These are phyloP conservation scores for Neria commutata DNA, from an alignment of 2,888 invertebrate genomes.

Conservation along the genomic window DNA sequence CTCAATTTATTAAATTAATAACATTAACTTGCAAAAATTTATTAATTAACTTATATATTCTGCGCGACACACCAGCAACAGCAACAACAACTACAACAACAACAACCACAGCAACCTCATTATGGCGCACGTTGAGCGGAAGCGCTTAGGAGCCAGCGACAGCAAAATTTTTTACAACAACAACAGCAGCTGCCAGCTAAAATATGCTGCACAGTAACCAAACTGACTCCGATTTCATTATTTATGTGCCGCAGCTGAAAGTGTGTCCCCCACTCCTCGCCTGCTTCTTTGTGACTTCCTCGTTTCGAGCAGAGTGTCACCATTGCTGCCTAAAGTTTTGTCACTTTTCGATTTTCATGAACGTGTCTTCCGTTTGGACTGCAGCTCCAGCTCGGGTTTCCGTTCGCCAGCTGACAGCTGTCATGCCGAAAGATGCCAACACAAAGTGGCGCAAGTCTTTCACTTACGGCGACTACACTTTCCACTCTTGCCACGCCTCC, in stretches of 20 bases:
- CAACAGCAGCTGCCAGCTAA: neutral
- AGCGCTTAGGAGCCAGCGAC: neutral
- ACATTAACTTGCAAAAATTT: constrained; percentile 13
- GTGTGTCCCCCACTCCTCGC: neutral
- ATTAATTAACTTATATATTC: constrained; percentile 19
- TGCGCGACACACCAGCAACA: neutral
- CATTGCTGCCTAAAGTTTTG: neutral
- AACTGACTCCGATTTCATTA: neutral
- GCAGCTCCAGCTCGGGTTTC: neutral
- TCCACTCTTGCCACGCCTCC: neutral
- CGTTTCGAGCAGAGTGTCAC: neutral
- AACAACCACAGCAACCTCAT: neutral
- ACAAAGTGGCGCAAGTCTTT: neutral
- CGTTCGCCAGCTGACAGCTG: neutral
- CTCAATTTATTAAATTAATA: constrained; percentile 17
- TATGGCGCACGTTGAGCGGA: neutral
- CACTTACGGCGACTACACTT: neutral
- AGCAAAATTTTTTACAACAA: neutral
- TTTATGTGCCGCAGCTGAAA: too few species aligned
- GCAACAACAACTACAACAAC: constrained; percentile 3
- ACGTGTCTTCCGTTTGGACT: neutral
- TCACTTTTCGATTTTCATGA: neutral
- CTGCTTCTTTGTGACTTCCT: neutral
- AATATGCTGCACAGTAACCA: neutral
- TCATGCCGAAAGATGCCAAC: neutral